Evolutionary conservation across 2,797 vertebrate genomes (phyloP), one percentile per base, ranked within the genome.

Genomic region (Zalophus californianus): DNA sequence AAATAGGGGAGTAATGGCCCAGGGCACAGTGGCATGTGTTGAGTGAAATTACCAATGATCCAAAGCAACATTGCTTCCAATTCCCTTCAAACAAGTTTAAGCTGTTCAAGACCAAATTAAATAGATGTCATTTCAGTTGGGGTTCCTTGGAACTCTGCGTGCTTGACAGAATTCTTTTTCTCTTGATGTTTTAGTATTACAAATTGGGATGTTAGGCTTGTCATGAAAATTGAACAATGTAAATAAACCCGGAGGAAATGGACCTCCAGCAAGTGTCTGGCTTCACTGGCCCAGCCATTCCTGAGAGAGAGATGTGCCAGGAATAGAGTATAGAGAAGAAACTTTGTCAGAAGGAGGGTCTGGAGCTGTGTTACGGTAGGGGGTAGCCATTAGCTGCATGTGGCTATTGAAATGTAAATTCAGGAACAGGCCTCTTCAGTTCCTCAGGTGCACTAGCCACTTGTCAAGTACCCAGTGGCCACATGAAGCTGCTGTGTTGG

Each of bases 281-380:
- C 58, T 64, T 54, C 25, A 38, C 38, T 95, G 52, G 38, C 0
- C 0, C 56, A 86, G 32, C 52, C 15, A 58, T 52, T 77, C 80
- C 66, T 72, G n/a, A 94, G 38, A 72, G 41, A 70, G 48, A 88
- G 27, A 23, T 85, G 10, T n/a, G 32, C 86, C 48, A 56, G 23
- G 86, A 94, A 25, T 20, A 91, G 54, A 92, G 25, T 82, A 77
- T 62, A 84, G 50, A 97, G 70, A 62, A 90, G 35, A 75, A 86
- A 58, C 18, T 54, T 48, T 15, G 27, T 79, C 13, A 32, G 35
- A 72, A 80, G 27, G n/a, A 56, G 20, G 27, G 29, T 73, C 56
- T 38, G n/a, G 82, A 82, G 52, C 41, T 70, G 5, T 8, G 21
- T 10, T 60, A 5, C n/a, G 48, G 1, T 56, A 11, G 5, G 27